Evolutionary conservation across 30 jellyfish, hydroid and myxozoan species (phyloP).

Genomic region (Aurelia coerulea): DNA sequence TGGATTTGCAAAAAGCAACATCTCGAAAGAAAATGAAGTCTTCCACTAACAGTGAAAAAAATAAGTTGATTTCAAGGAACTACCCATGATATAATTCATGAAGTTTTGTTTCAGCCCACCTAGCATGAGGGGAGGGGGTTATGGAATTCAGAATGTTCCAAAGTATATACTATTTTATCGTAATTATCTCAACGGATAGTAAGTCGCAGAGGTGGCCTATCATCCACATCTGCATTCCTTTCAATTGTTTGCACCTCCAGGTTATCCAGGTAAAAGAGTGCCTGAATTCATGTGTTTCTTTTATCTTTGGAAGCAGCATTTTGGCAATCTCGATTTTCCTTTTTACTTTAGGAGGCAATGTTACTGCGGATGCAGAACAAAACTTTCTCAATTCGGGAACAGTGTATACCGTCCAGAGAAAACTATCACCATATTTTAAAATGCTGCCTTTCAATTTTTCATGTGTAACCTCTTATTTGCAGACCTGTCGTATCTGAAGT

Average conservation of each 20-base stretch:
- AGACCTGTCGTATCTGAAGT: background rate
- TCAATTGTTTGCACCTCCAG: background rate
- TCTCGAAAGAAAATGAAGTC: too few relatives aligned
- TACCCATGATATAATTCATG: too few relatives aligned
- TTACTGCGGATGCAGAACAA: background rate
- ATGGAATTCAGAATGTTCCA: too few relatives aligned
- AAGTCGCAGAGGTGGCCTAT: background rate
- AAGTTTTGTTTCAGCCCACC: too few relatives aligned
- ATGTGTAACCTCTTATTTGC: background rate
- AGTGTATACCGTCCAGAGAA: slow-evolving; percentile 17
- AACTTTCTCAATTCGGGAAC: background rate
- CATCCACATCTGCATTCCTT: background rate
- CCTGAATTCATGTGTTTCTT: background rate
- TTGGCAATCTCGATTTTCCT: too few relatives aligned
- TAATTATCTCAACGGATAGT: background rate
- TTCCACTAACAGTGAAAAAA: too few relatives aligned
- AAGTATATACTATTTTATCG: too few relatives aligned
- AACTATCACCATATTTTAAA: slow-evolving; percentile 1
- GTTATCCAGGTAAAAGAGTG: slow-evolving; percentile 1
- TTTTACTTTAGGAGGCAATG: too few relatives aligned
- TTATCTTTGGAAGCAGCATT: too few relatives aligned
- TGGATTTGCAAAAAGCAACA: too few relatives aligned
- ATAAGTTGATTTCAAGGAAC: too few relatives aligned
- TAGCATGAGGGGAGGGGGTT: too few relatives aligned
- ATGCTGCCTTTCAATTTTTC: slow-evolving; percentile 10